These are phyloP conservation scores for Pitta sordida DNA, from an alignment of 2,113 vertebrate genomes.

Conservation along the genomic window DNA sequence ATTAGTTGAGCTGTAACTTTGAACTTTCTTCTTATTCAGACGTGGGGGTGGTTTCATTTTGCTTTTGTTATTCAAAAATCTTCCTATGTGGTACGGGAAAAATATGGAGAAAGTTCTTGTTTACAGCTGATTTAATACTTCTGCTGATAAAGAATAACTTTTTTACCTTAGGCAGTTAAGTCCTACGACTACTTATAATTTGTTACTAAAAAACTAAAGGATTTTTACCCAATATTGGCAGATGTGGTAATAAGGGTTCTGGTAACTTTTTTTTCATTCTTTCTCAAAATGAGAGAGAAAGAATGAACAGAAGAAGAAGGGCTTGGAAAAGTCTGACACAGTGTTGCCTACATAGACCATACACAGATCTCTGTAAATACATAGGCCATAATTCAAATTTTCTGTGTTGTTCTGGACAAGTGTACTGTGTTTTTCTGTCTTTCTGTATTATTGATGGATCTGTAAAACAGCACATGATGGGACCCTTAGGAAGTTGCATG, in stretches of 20 bases:
- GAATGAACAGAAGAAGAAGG: not conserved
- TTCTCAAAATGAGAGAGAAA: not conserved
- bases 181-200: not conserved
- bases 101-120: not conserved
- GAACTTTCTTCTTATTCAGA: not conserved
- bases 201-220: not conserved
- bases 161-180: not conserved
- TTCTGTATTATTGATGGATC: not conserved
- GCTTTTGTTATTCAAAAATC: not conserved
- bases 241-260: not conserved
- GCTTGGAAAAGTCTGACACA: not conserved
- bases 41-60: not conserved
- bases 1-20: not conserved
- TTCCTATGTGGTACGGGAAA: not conserved
- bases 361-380: not conserved
- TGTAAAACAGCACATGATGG: not conserved
- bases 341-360: not conserved
- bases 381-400: not conserved
- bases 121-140: not conserved
- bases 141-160: not conserved
- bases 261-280: not conserved
- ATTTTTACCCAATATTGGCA: not conserved
- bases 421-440: not conserved
- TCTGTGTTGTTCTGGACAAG: not conserved
- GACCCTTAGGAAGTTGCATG: not conserved